Evolutionary conservation across 2,797 vertebrate species (phyloP).

Genomic region (Micrastur ruficollis): DNA sequence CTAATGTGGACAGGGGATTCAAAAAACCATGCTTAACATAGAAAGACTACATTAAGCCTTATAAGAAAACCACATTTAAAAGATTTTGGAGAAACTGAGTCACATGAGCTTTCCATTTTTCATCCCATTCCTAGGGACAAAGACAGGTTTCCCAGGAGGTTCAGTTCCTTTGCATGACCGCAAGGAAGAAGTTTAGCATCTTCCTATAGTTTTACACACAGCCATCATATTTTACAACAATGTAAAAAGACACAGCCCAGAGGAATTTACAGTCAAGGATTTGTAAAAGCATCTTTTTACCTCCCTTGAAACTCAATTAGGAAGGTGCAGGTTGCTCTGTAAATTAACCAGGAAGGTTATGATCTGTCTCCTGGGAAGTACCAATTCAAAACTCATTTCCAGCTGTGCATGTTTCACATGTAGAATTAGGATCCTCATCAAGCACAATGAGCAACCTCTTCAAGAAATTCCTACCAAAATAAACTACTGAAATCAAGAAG

Average conservation of each 20-base stretch:
- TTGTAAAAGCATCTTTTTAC: not conserved
- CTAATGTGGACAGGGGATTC: not conserved
- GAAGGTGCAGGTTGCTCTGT: not conserved
- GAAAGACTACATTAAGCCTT: not conserved
- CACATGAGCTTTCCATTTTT: not conserved
- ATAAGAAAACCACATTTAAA: not conserved
- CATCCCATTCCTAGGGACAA: not conserved
- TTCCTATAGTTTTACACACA: not conserved
- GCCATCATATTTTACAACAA: not conserved
- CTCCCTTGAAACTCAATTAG: conserved; percentile 17
- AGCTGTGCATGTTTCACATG: not conserved
- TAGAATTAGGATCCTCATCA: not conserved
- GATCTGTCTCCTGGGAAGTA: conserved; percentile 4
- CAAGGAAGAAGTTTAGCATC: not conserved
- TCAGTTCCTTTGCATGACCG: accelerated
- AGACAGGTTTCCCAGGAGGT: not conserved
- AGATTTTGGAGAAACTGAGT: not conserved
- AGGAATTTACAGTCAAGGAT: not conserved
- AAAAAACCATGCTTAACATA: not conserved
- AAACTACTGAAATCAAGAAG: conserved; percentile 2
- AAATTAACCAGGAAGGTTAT: conserved; percentile 33
- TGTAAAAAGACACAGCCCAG: not conserved
- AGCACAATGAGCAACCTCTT: not conserved
- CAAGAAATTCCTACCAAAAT: not conserved
- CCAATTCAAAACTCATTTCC: conserved; percentile 40